Evolutionary conservation across 2,888 invertebrate species (phyloP).

Genomic region (Stictocephala bisonia): DNA sequence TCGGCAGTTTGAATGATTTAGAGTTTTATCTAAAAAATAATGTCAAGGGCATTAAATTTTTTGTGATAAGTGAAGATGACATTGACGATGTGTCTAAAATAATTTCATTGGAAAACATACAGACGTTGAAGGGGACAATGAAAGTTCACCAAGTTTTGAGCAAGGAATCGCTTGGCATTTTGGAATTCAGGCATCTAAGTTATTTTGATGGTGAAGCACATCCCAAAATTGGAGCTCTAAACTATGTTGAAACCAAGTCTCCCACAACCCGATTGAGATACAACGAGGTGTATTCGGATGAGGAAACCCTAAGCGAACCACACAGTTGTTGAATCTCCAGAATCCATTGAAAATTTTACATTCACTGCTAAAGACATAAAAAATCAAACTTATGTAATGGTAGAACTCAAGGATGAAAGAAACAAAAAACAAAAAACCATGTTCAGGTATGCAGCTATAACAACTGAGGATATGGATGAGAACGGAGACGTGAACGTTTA

Average conservation of each 20-base stretch:
- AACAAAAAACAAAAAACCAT: neutral
- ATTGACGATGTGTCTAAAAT: neutral
- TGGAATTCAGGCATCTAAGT: slow-evolving; percentile 10
- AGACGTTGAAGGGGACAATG: slow-evolving; percentile 28
- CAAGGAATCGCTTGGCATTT: slow-evolving; percentile 11
- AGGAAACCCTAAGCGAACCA: neutral
- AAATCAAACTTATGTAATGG: neutral
- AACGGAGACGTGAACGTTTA: neutral
- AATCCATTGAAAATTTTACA: neutral
- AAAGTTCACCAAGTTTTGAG: slow-evolving; percentile 20
- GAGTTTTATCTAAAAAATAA: slow-evolving; percentile 27
- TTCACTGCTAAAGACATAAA: slow-evolving; percentile 7
- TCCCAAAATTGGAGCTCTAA: neutral
- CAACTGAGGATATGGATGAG: neutral
- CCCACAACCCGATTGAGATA: neutral
- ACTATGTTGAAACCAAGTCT: neutral
- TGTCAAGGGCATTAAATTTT: slow-evolving; percentile 4
- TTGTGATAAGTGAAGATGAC: slow-evolving; percentile 1
- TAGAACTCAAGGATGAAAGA: slow-evolving; percentile 9
- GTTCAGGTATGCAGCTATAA: neutral
- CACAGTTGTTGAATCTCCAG: neutral
- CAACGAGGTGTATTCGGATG: slow-evolving; percentile 14
- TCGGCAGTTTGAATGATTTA: slow-evolving; percentile 4
- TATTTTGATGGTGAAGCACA: slow-evolving; percentile 20
- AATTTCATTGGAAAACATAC: neutral